Base-by-base conservation (phyloP, 2,888 invertebrate genomes). In the Cataglyphis livida region DNA sequence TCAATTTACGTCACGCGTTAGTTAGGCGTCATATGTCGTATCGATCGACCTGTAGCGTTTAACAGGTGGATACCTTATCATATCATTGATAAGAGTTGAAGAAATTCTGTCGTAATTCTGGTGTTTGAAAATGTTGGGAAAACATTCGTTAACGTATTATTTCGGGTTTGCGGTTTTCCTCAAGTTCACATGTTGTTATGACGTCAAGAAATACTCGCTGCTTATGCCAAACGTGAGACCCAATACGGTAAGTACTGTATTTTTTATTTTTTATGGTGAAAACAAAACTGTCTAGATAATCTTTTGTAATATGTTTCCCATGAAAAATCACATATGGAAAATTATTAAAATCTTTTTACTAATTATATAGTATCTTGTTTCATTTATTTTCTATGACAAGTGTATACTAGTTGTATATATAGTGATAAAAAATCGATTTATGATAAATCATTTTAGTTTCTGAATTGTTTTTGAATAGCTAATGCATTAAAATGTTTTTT, bases 161-260 rank as follows among this genome's bases (percentile, higher is more conserved):
- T n/a, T 85, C 44, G 28, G 81, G 48, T 75, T 90, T 3, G 44
- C 76, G 9, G 66, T 88, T 68, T 54, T 89, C 38, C 81, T 88
- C 6, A 79, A 88, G 28, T 65, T 85, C 48, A 85, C 79, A n/a
- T 78, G 85, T 38, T 91, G 93, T 81, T 92, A 93, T 73, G 86
- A 81, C 38, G 93, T 95, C 32, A 95, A 95, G 78, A 96, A 96
- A 85, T 98, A 97, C 93, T 96, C 97, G 82, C 95, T 98, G 90
- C 95, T 97, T 32, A 98, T 98, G 98, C 98, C 98, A 84, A 96
- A 97, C 95, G 98, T 98, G 75, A 96, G 95, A 92, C 98, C 98
- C 38, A 96, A 97, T 92, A 96, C 95, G 95, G 98, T 98, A 95
- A 96, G 96, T 96, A 86, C 10, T 66, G n/a, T 28, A 64, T 41